These are phyloP conservation scores for Ylistrum balloti DNA, from an alignment of 1,140 invertebrate genomes.

Conservation along the genomic window DNA sequence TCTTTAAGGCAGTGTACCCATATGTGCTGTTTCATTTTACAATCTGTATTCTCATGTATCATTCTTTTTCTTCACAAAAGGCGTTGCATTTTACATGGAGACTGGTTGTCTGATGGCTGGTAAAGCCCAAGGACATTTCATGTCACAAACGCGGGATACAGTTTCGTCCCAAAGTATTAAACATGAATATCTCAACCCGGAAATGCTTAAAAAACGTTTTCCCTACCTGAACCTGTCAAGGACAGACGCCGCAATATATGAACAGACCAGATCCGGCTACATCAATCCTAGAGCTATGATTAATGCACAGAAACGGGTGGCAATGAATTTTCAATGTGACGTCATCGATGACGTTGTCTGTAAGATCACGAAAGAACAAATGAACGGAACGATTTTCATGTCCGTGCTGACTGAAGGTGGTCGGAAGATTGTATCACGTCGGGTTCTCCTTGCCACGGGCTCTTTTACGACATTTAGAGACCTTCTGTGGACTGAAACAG, in stretches of 20 bases:
- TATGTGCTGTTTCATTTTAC: too few relatives aligned
- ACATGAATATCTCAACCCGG: background rate
- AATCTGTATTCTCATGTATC: too few relatives aligned
- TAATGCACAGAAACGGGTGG: slow-evolving; percentile 52
- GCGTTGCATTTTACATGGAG: slow-evolving; percentile 50
- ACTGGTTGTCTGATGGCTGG: slow-evolving; percentile 62
- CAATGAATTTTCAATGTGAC: slow-evolving; percentile 56
- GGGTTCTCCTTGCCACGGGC: slow-evolving; percentile 67
- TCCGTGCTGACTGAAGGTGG: slow-evolving; percentile 60
- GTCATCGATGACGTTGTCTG: slow-evolving; percentile 57
- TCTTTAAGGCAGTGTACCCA: too few relatives aligned
- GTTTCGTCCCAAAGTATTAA: background rate
- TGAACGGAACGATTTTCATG: background rate
- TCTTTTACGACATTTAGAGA: slow-evolving; percentile 66
- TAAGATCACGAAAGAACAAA: background rate
- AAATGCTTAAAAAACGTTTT: slow-evolving; percentile 41
- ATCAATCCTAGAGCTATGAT: slow-evolving; percentile 59
- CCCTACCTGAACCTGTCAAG: slow-evolving; percentile 54
- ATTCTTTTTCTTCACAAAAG: background rate
- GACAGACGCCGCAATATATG: slow-evolving; percentile 44
- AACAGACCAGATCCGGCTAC: slow-evolving; percentile 52
- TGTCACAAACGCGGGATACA: slow-evolving; percentile 13
- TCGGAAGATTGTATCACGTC: slow-evolving; percentile 44
- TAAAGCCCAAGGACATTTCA: slow-evolving; percentile 23
- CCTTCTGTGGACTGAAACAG: slow-evolving; percentile 48